Base-by-base conservation (phyloP, 2,888 invertebrate genomes). In the Trimorus sp. region DNA sequence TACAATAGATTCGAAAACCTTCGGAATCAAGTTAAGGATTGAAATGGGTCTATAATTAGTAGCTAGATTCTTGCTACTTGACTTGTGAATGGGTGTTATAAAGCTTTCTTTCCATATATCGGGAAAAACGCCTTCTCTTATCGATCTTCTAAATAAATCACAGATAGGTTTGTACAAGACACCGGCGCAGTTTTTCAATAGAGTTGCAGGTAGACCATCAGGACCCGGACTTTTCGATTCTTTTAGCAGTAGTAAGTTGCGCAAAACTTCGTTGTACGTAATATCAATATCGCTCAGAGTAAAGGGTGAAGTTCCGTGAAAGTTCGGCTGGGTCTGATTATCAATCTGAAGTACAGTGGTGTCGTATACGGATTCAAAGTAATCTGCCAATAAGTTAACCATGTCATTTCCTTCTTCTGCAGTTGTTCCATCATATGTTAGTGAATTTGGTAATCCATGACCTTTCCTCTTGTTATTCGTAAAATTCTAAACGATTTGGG, bases 401-500 rank as follows among this genome's bases (percentile, higher is more conserved):
- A 5, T 37, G 6, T 63, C 51, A 37, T 16, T 9, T 37, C 63
- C 63, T 14, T 9, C 37, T 15, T 51, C 37, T 8, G 63, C 49
- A 49, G 37, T 51, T 49, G n/a, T 37, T 51, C 37, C 14, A 7
- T 51, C 15, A 37, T 51, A 36, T 2, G 38, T 51, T 0, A 63
- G 5, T 1, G 7, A 9, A 11, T 11, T 63, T 37, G 63, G 63
- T 14, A 63, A 38, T 8, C 63, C 49, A 7, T 63, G 37, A 26
- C 49, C 63, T 7, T 49, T 63, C 16, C 15, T 63, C 3, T 51
- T 63, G 9, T 14, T 51, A 4, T 63, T 36, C 14, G 51, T 63
- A 26, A 51, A 63, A 12, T 63, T 63, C 40, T 14, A 63, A 14
- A 63, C n/a, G 49, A 7, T n/a, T 63, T 63, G 7, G 37, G 7